A percentile compares a stretch with the other conserved stretches of the same genome.
These are phyloP conservation scores for Cardiocondyla obscurior DNA, from an alignment of 1,140 invertebrate genomes.

Conservation along the genomic window DNA sequence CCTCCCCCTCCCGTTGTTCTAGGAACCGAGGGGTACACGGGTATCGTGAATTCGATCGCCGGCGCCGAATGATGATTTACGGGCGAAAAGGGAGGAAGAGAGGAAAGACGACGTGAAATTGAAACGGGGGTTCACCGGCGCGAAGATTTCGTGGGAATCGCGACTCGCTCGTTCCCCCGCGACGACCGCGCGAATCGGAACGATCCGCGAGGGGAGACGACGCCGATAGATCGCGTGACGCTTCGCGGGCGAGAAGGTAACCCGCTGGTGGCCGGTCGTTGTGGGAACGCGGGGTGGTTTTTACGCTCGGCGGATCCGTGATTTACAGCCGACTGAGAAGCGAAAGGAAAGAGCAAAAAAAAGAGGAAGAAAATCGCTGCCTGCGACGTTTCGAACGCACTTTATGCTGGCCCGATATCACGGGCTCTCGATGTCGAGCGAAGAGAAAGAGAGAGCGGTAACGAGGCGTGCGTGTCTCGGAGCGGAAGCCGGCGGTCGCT, in stretches of 20 bases:
- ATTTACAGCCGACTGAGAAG: slow-evolving; percentile 16
- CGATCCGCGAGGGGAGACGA: slow-evolving; percentile 34
- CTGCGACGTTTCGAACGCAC: not conserved
- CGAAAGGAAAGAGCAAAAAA: not conserved
- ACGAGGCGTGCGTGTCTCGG: slow-evolving; percentile 33
- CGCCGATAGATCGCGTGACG: slow-evolving; percentile 49
- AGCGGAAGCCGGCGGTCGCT: slow-evolving; percentile 33
- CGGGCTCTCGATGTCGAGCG: not conserved
- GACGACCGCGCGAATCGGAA: slow-evolving; percentile 4
- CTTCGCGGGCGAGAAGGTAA: not conserved
- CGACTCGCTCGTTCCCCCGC: slow-evolving; percentile 12
- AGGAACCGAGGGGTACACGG: slow-evolving; percentile 67
- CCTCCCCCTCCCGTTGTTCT: slow-evolving; percentile 63
- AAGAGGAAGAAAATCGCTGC: not conserved
- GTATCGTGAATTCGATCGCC: slow-evolving; percentile 73
- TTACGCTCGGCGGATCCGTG: slow-evolving; percentile 32
- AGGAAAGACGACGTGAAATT: slow-evolving; percentile 29
- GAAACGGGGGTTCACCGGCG: not conserved
- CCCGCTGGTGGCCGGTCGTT: not conserved
- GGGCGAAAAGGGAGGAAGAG: slow-evolving; percentile 18
- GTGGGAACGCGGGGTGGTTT: slow-evolving; percentile 42
- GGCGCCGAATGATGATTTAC: slow-evolving; percentile 71
- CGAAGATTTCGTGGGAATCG: slow-evolving; percentile 56
- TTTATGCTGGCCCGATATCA: not conserved
- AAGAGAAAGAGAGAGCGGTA: not conserved